Evolutionary conservation across 2,113 vertebrate species (phyloP), one percentile per base, ranked within the genome.

Genomic region (Siphamia tubifer): DNA sequence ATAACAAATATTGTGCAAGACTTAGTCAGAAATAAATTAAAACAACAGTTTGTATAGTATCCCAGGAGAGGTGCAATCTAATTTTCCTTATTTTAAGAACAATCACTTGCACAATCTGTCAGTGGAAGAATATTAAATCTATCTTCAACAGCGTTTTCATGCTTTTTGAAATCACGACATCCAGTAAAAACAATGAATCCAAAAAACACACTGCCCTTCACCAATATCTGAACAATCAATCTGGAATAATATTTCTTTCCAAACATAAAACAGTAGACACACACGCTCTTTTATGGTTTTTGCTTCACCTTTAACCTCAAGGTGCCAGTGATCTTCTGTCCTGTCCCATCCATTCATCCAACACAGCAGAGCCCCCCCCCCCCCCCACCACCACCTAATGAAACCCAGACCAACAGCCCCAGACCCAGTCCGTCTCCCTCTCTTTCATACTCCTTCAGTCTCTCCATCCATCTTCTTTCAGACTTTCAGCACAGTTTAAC

Each of bases 381-480:
- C 78, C 34, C 25, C 63, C 69, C 32, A 60, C 80, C 78, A 49
- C 72, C 78, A 34, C 25, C 63, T 87, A 88, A 88, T 80, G 75
- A 84, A 87, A 86, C 38, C 69, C 79, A 88, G 84, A 81, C 73
- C 38, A 7, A 32, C 64, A 52, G 45, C 31, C 23, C 36, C 54
- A 70, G 38, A 66, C 57, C 30, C 25, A 35, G 68, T 43, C 76
- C 75, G 72, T 81, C 55, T 87, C 71, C 61, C 51, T 79, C 51
- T 74, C 64, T 78, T 68, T 77, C 35, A 15, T 71, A 69, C 70
- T 65, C 20, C 34, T 58, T 53, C 63, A 70, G 49, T 60, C 77
- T 70, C 69, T 77, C 72, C 87, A 89, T 86, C 77, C 70, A 84
- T 88, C 86, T 80, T 83, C 75, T 70, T 69, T 55, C 47, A 76